Evolutionary conservation across 2,888 invertebrate genomes (phyloP).

Genomic region (Pachydiplax longipennis): DNA sequence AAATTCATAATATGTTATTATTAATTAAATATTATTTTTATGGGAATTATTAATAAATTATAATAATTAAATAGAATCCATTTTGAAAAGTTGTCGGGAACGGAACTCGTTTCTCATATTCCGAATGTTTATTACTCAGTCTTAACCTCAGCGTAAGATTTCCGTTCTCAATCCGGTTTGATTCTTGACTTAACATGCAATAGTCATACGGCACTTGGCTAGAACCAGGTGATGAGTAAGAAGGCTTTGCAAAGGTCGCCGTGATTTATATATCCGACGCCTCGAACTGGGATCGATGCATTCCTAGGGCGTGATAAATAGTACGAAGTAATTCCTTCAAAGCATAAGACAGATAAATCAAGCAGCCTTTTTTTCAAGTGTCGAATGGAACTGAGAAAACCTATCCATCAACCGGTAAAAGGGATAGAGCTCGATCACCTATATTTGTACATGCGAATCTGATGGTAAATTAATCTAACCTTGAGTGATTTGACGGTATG

Average conservation of each 20-base stretch:
- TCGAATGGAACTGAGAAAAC: background rate
- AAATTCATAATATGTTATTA: too few relatives aligned
- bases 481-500: background rate
- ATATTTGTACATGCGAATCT: background rate
- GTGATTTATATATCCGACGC: background rate
- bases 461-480: constrained; percentile 2
- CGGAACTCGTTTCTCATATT: too few relatives aligned
- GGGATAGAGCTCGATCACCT: background rate
- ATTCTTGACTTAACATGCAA: background rate
- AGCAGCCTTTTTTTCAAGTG: background rate
- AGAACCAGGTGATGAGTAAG: background rate
- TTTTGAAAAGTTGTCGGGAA: too few relatives aligned
- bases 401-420: background rate
- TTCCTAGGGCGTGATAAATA: background rate
- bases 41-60: too few relatives aligned
- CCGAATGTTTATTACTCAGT: too few relatives aligned
- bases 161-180: background rate
- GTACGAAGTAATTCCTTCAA: background rate
- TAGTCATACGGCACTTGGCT: background rate
- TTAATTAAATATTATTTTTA: too few relatives aligned
- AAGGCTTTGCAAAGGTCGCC: background rate
- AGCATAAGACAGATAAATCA: background rate
- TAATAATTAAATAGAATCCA: too few relatives aligned
- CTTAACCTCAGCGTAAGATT: too few relatives aligned
- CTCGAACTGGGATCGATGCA: background rate